phyloP scores from a whole-genome alignment of 2,113 vertebrate genomes.

The Pollimyrus isidori region DNA sequence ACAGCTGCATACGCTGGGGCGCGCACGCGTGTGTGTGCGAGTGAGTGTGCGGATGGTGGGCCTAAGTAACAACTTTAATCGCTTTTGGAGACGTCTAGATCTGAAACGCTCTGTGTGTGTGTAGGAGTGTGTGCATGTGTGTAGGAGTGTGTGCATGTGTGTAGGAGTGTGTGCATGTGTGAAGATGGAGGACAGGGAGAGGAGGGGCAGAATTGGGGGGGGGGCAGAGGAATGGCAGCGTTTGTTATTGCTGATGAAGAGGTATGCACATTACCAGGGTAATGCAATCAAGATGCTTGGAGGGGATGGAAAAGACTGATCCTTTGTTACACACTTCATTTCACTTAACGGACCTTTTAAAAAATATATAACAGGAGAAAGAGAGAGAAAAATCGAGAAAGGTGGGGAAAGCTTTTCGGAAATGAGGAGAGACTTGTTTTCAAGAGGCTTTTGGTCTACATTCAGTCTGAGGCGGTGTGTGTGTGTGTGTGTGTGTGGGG shows the following conservation, averaged over 20 bases:
- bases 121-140: slow-evolving; percentile 12
- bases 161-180: background rate
- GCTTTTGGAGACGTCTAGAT: background rate
- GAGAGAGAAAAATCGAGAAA: slow-evolving; percentile 18
- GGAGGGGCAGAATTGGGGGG: background rate
- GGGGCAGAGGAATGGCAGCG: slow-evolving; percentile 32
- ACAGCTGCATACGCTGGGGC: background rate
- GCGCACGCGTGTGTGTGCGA: background rate
- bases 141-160: slow-evolving; percentile 22
- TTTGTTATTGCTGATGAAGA: slow-evolving; percentile 39
- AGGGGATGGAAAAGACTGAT: slow-evolving; percentile 23
- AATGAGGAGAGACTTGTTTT: slow-evolving; percentile 31
- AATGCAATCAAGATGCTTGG: slow-evolving; percentile 46
- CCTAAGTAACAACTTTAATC: background rate
- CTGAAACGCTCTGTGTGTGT: slow-evolving; percentile 12
- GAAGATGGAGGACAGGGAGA: slow-evolving; percentile 13
- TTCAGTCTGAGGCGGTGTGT: background rate
- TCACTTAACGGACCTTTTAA: slow-evolving; percentile 42
- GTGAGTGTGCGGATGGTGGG: background rate
- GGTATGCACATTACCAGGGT: slow-evolving; percentile 45
- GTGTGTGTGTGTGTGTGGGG: too few species aligned
- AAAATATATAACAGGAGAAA: slow-evolving; percentile 18
- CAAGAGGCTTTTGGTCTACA: slow-evolving; percentile 12
- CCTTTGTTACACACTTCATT: slow-evolving; percentile 42
- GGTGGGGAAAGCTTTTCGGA: slow-evolving; percentile 7